Conservation (phyloP, 2,888 invertebrate species). For the Suillia variegata region DNA sequence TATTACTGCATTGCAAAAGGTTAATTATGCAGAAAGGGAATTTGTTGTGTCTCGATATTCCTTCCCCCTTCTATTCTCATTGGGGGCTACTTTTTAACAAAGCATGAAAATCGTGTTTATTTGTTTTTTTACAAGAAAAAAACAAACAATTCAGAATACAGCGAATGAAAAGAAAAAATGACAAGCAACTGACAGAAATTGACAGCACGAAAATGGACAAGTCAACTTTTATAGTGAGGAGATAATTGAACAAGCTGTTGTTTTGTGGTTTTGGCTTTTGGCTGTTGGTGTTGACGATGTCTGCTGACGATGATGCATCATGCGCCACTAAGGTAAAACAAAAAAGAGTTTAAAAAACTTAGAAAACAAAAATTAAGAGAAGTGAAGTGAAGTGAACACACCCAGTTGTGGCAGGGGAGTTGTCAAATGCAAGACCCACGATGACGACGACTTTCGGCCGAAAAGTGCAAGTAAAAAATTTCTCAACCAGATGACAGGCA, state of each 20-base stretch:
- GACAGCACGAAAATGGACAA: conserved; percentile 40
- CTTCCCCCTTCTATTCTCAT: too few relatives aligned
- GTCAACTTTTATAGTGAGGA: background rate
- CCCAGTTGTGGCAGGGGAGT: background rate
- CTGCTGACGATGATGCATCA: background rate
- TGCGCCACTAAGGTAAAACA: background rate
- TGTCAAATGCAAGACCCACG: background rate
- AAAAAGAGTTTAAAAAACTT: background rate
- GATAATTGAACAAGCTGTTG: conserved; percentile 9
- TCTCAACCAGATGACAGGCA: too few relatives aligned
- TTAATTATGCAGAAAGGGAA: conserved; percentile 42
- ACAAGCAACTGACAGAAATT: conserved; percentile 53
- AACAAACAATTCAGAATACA: conserved; percentile 13
- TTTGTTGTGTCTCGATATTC: background rate
- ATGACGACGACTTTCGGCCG: background rate
- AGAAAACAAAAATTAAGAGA: conserved; percentile 15
- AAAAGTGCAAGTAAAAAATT: too few relatives aligned
- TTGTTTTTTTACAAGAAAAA: conserved; percentile 25
- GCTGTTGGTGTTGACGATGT: too few relatives aligned
- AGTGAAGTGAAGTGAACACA: conserved; percentile 4
- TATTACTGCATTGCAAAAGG: conserved; percentile 35
- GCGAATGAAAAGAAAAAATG: conserved; percentile 24
- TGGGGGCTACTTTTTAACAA: background rate
- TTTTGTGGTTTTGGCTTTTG: background rate
- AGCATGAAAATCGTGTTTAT: conserved; percentile 51